phyloP scores from a whole-genome alignment of 2,113 vertebrate genomes.

The Dasyprocta punctata region DNA sequence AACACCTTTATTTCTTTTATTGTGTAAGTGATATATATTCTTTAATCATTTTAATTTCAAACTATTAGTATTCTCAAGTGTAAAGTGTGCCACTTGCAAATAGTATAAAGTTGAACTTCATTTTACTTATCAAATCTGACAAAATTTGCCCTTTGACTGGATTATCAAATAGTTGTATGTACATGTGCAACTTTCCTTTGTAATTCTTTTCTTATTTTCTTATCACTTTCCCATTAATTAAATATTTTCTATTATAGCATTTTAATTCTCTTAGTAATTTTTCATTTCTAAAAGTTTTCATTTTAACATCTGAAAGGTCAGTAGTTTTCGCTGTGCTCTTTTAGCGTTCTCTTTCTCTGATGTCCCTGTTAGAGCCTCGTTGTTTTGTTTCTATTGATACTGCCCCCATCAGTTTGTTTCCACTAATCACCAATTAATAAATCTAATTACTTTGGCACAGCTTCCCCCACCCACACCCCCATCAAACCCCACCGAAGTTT shows the following conservation, averaged over 20 bases:
- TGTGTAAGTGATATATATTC: background rate
- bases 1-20: no score
- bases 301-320: background rate
- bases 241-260: background rate
- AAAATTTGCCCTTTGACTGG: background rate
- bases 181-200: no score
- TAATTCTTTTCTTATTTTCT: no score
- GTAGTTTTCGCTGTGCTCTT: background rate
- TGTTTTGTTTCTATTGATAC: background rate
- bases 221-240: no score
- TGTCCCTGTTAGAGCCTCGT: background rate
- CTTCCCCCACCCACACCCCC: rapidly evolving
- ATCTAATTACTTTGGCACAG: background rate
- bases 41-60: background rate
- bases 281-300: background rate
- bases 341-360: background rate
- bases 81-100: background rate
- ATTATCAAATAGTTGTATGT: background rate
- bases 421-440: background rate
- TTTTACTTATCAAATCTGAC: background rate
- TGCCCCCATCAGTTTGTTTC: background rate
- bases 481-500: background rate
- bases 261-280: background rate
- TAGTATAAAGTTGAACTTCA: background rate
- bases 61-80: background rate